A percentile compares a stretch with the other conserved stretches of the same genome.
phyloP scores from a whole-genome alignment of 2,888 invertebrate species.

The Oeneis ivallda region DNA sequence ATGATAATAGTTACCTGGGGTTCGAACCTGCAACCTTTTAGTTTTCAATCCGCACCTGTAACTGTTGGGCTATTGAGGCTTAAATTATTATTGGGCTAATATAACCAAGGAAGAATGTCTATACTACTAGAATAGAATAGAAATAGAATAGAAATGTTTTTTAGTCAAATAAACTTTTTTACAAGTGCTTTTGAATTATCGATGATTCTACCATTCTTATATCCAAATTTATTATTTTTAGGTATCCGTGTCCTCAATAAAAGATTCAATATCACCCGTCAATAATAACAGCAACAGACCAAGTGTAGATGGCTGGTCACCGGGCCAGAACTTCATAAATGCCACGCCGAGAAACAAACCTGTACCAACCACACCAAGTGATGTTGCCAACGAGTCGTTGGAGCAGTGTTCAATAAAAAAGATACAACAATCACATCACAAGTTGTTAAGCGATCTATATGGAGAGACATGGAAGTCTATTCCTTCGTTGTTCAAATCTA shows the following conservation, averaged over 20 bases:
- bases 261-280: slow-evolving; percentile 46
- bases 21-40: too few relatives aligned
- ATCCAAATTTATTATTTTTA: slow-evolving; percentile 44
- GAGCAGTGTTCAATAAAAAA: slow-evolving; percentile 69
- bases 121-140: too few relatives aligned
- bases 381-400: slow-evolving; percentile 63
- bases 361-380: slow-evolving; percentile 65
- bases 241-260: slow-evolving; percentile 63
- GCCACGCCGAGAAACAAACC: slow-evolving; percentile 61
- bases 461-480: slow-evolving; percentile 81
- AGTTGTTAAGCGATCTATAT: slow-evolving; percentile 75
- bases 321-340: slow-evolving; percentile 66
- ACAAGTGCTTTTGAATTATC: too few relatives aligned
- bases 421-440: slow-evolving; percentile 68
- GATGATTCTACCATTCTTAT: too few relatives aligned
- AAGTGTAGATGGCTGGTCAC: slow-evolving; percentile 70
- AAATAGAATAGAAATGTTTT: too few relatives aligned
- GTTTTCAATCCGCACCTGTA: too few relatives aligned
- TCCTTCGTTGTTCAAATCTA: slow-evolving; percentile 66
- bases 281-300: slow-evolving; percentile 49
- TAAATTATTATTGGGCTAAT: too few relatives aligned
- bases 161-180: too few relatives aligned
- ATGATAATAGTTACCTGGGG: too few relatives aligned
- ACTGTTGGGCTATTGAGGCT: too few relatives aligned
- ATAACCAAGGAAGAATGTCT: too few relatives aligned